Percentiles rank a stretch among this genome's conserved stretches.
Conservation (phyloP, 1,140 invertebrate genomes). For the Philaenus spumarius region DNA sequence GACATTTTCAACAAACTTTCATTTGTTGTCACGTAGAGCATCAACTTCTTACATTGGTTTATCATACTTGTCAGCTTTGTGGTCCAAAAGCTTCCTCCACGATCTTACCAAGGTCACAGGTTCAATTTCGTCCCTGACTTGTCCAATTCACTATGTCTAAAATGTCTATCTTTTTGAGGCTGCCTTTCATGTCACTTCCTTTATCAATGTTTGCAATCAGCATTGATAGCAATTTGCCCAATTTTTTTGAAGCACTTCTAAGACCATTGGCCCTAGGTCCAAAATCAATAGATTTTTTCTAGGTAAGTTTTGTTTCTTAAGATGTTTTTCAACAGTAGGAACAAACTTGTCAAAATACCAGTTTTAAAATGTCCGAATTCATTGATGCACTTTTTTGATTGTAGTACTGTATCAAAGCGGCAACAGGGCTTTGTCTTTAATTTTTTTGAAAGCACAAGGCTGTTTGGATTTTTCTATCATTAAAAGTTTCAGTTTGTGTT, state of each 20-base stretch:
- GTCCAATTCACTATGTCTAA: no score
- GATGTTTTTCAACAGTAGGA: neutral
- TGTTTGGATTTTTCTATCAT: constrained; percentile 4
- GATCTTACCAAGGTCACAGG: no score
- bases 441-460: neutral
- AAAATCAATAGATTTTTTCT: constrained; percentile 38
- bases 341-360: constrained; percentile 8
- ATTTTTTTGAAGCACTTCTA: constrained; percentile 18
- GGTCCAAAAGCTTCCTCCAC: no score
- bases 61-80: no score
- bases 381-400: constrained; percentile 21
- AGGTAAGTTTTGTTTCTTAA: constrained; percentile 29
- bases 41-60: no score
- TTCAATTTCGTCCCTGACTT: no score
- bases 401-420: neutral
- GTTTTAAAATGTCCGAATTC: no score
- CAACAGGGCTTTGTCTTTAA: neutral
- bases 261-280: constrained; percentile 28
- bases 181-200: no score
- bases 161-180: no score
- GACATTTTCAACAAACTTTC: no score
- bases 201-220: no score
- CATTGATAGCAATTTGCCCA: neutral
- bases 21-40: no score
- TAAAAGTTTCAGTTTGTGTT: neutral